phyloP scores from a whole-genome alignment of 2,888 invertebrate genomes.

The Chloroclystis v-ata region DNA sequence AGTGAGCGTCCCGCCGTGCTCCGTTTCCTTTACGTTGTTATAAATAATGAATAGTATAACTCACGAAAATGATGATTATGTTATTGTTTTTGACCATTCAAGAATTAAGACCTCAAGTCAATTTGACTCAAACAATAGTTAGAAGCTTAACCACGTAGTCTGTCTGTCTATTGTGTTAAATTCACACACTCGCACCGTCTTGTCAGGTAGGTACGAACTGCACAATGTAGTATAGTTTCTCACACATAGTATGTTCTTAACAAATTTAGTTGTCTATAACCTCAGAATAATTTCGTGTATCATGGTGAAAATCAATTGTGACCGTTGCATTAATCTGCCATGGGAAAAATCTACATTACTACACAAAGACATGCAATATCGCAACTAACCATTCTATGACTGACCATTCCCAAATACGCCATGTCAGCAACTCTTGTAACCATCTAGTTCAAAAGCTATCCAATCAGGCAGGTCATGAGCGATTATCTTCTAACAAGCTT shows the following conservation, averaged over 20 bases:
- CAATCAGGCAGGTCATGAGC: too few relatives aligned
- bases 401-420: too few relatives aligned
- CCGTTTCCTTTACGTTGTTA: too few relatives aligned
- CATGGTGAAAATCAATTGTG: slow-evolving; percentile 31
- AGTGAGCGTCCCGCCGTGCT: too few relatives aligned
- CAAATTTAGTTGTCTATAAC: slow-evolving; percentile 16
- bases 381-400: too few relatives aligned
- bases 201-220: slow-evolving; percentile 15
- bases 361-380: neutral
- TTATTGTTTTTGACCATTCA: slow-evolving; percentile 17
- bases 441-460: too few relatives aligned
- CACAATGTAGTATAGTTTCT: slow-evolving; percentile 20
- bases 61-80: slow-evolving; percentile 8
- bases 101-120: slow-evolving; percentile 12
- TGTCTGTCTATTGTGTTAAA: slow-evolving; percentile 32
- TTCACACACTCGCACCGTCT: slow-evolving; percentile 37
- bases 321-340: slow-evolving; percentile 9
- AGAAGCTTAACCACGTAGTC: slow-evolving; percentile 14
- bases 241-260: slow-evolving; percentile 11
- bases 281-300: slow-evolving; percentile 24
- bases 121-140: slow-evolving; percentile 23
- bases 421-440: too few relatives aligned
- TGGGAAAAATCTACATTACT: neutral
- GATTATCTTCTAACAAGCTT: too few relatives aligned
- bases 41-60: neutral